Conservation (phyloP, 2,797 vertebrate species). For the Tolypeutes matacus region DNA sequence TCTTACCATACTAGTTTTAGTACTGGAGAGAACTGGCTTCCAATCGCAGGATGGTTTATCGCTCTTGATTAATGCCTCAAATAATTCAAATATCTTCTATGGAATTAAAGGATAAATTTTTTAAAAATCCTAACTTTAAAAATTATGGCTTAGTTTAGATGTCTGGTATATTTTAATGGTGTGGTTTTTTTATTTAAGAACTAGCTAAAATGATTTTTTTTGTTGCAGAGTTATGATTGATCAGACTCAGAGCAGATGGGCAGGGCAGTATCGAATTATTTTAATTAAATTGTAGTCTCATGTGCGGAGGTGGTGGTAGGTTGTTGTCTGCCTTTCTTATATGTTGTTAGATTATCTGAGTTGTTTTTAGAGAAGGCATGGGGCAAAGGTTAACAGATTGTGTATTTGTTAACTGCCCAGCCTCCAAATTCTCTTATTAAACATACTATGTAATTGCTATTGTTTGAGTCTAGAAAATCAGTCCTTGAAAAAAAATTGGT, state of each 20-base stretch:
- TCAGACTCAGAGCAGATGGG: constrained; percentile 91
- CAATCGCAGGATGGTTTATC: constrained; percentile 47
- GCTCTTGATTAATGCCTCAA: constrained; percentile 68
- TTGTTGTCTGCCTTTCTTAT: constrained; percentile 88
- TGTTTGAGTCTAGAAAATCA: constrained; percentile 37
- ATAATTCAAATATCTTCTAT: constrained; percentile 63
- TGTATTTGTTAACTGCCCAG: constrained; percentile 40
- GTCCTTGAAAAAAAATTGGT: constrained; percentile 35
- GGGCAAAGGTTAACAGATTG: constrained; percentile 58
- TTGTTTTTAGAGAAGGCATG: constrained; percentile 40
- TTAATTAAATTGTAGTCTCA: constrained; percentile 83
- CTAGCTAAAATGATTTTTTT: constrained; percentile 88
- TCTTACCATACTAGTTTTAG: constrained; percentile 54
- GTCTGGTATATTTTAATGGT: constrained; percentile 81
- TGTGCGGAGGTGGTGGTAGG: constrained; percentile 92
- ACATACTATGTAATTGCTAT: background rate
- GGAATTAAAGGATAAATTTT: constrained; percentile 75
- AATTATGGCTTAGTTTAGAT: constrained; percentile 83
- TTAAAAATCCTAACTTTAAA: constrained; percentile 86
- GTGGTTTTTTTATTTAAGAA: constrained; percentile 85
- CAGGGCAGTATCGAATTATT: constrained; percentile 88
- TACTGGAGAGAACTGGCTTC: constrained; percentile 59
- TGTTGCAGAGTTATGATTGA: constrained; percentile 89
- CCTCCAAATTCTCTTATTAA: constrained; percentile 21
- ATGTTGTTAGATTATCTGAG: constrained; percentile 64